These are phyloP conservation scores for Chironomus tentans DNA, from an alignment of 2,888 invertebrate genomes.

Conservation along the genomic window DNA sequence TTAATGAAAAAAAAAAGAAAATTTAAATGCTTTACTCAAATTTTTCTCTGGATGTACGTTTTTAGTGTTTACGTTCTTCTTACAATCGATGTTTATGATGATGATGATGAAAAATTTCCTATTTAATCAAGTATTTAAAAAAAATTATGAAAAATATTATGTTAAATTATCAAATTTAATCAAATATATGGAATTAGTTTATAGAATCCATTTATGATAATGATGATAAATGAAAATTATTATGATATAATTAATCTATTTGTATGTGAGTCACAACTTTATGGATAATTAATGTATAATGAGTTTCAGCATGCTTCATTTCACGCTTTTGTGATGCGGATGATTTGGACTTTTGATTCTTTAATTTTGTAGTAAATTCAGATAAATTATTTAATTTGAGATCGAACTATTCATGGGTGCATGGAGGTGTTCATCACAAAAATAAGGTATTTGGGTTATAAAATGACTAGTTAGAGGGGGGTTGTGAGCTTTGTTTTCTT, in stretches of 20 bases:
- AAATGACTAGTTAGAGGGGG: too few relatives aligned
- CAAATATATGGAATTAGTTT: slow-evolving; percentile 10
- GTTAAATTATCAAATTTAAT: neutral
- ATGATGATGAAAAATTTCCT: slow-evolving; percentile 6
- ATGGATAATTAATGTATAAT: too few relatives aligned
- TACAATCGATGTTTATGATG: slow-evolving; percentile 9
- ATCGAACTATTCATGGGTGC: too few relatives aligned
- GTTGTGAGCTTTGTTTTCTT: too few relatives aligned
- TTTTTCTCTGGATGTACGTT: slow-evolving; percentile 12
- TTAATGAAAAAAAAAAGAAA: too few relatives aligned
- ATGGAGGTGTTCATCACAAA: too few relatives aligned
- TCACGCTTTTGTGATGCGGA: too few relatives aligned
- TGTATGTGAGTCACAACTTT: neutral
- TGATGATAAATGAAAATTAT: neutral
- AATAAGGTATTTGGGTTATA: too few relatives aligned
- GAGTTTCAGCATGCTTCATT: too few relatives aligned
- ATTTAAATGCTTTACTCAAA: slow-evolving; percentile 2
- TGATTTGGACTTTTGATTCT: too few relatives aligned
- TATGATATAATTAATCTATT: neutral
- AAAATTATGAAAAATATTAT: neutral
- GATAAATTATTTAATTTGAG: too few relatives aligned
- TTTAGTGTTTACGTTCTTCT: slow-evolving; percentile 5
- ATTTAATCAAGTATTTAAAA: neutral
- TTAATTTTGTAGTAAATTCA: too few relatives aligned
- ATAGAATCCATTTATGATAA: neutral